Conservation (phyloP, 2,113 vertebrate genomes). For the Leucoraja erinaceus region DNA sequence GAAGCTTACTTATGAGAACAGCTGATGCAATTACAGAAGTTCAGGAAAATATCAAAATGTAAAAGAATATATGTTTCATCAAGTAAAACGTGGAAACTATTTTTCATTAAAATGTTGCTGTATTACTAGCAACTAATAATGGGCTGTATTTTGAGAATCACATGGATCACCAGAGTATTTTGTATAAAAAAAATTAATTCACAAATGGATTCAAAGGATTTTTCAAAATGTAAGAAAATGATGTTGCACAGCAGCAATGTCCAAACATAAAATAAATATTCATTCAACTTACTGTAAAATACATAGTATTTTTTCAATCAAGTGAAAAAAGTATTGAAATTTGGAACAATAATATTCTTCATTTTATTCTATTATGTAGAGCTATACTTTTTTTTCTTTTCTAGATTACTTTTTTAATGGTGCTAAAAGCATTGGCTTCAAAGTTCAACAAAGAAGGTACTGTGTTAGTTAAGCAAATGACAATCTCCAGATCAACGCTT, state of each 20-base stretch:
- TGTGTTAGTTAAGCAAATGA: slow-evolving; percentile 19
- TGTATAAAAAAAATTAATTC: background rate
- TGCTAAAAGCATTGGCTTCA: background rate
- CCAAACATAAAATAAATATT: background rate
- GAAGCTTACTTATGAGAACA: background rate
- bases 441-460: background rate
- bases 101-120: background rate
- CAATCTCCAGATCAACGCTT: slow-evolving; percentile 29
- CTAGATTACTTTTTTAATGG: background rate
- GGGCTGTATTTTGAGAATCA: background rate
- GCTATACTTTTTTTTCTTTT: background rate
- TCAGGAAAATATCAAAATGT: background rate
- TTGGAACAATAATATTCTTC: background rate
- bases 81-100: background rate
- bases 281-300: background rate
- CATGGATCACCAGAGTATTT: background rate
- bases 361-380: background rate
- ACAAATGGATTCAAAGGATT: background rate
- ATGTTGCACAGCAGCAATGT: background rate
- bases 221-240: background rate
- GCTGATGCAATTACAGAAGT: background rate
- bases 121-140: background rate
- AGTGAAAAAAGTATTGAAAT: background rate
- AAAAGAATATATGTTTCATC: background rate
- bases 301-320: background rate